Percentiles rank a stretch among this genome's conserved stretches.
Evolutionary conservation across 2,797 vertebrate species (phyloP).

Genomic region (Prionace glauca): DNA sequence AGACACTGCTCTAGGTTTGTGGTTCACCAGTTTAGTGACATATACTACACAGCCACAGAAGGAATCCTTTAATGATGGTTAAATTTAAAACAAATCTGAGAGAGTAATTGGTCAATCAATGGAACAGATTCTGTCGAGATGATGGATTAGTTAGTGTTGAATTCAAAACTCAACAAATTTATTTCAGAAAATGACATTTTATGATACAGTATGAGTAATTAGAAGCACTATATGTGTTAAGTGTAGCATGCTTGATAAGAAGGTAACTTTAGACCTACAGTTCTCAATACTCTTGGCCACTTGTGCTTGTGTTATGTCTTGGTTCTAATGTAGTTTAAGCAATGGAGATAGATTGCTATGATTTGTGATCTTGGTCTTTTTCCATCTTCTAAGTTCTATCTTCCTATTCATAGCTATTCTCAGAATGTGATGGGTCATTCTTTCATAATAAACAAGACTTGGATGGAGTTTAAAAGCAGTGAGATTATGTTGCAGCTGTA

Average conservation of each 20-base stretch:
- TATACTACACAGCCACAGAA: no score
- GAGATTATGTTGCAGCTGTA: no score
- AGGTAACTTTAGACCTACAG: neutral
- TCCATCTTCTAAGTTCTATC: neutral
- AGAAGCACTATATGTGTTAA: neutral
- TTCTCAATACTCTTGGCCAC: neutral
- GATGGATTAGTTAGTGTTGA: neutral
- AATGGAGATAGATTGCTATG: neutral
- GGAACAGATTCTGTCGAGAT: neutral
- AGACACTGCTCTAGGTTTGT: no score
- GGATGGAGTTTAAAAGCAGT: no score
- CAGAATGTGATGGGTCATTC: neutral
- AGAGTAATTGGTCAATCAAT: neutral
- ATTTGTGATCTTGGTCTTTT: neutral
- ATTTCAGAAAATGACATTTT: neutral
- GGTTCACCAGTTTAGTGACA: no score
- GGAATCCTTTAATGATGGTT: neutral
- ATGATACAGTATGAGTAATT: neutral
- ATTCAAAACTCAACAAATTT: neutral
- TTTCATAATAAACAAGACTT: neutral
- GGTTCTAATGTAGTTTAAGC: neutral
- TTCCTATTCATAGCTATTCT: neutral
- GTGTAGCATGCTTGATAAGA: neutral
- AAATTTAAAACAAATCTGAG: neutral
- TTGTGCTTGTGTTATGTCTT: neutral